phyloP scores from a whole-genome alignment of 92 coral and sea anemone species.

The Hydrozoanthus gracilis region DNA sequence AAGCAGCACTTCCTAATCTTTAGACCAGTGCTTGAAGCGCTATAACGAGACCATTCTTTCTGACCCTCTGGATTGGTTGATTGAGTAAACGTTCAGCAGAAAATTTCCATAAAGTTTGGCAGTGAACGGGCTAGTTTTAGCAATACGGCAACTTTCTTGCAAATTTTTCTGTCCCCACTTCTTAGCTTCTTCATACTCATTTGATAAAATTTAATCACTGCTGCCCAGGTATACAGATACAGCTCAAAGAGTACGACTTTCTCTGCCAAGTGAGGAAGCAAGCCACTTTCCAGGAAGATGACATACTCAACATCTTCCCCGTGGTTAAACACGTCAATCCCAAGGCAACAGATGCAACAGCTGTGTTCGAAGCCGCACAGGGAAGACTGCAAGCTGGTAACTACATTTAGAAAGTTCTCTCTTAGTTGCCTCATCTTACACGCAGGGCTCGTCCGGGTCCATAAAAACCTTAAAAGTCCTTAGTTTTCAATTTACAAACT shows the following conservation, averaged over 20 bases:
- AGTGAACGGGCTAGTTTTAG: too few relatives aligned
- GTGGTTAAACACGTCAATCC: conserved; percentile 94
- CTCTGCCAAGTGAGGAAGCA: conserved; percentile 72
- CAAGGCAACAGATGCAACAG: conserved; percentile 93
- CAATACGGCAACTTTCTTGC: too few relatives aligned
- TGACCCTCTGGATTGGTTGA: too few relatives aligned
- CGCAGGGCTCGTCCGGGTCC: not conserved
- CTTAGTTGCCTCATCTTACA: not conserved
- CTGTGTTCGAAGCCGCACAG: conserved; percentile 98
- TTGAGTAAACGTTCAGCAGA: too few relatives aligned
- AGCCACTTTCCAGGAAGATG: conserved; percentile 91
- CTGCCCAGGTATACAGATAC: conserved; percentile 82
- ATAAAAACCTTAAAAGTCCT: too few relatives aligned
- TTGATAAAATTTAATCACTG: not conserved
- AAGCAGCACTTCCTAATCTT: too few relatives aligned
- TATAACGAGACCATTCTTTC: too few relatives aligned
- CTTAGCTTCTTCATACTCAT: too few relatives aligned
- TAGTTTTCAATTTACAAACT: too few relatives aligned
- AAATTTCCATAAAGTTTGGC: too few relatives aligned
- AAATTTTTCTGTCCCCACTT: too few relatives aligned
- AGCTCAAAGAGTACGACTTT: conserved; percentile 92
- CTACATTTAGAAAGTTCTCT: not conserved
- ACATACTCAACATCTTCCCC: conserved; percentile 95
- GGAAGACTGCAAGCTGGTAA: conserved; percentile 90
- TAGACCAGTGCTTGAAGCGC: too few relatives aligned